Conservation (phyloP, 2,797 vertebrate species). For the Anguilla pacifica region DNA sequence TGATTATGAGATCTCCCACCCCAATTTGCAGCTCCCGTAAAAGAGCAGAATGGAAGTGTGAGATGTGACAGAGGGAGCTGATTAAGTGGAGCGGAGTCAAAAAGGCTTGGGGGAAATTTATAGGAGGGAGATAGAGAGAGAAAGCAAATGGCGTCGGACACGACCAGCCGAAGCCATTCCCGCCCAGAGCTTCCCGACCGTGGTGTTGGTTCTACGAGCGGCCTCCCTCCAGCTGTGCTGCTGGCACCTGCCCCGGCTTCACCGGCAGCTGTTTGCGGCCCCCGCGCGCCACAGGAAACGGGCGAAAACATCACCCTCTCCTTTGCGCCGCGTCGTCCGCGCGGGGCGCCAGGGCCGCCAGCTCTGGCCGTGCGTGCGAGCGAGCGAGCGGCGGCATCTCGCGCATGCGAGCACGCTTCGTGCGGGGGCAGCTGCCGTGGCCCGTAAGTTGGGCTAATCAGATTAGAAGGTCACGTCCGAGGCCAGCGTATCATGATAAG, state of each 20-base stretch:
- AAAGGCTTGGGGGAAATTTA: constrained; percentile 45
- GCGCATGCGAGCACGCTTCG: not conserved
- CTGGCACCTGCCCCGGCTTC: constrained; percentile 46
- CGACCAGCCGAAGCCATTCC: constrained; percentile 25
- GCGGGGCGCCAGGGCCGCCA: not conserved
- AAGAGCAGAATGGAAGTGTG: constrained; percentile 15
- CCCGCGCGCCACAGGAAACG: constrained; percentile 56
- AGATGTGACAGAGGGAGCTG: constrained; percentile 50
- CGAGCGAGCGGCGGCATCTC: not conserved
- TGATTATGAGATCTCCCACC: constrained; percentile 11
- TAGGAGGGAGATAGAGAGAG: not conserved
- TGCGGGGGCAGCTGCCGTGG: not conserved
- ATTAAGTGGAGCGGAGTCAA: constrained; percentile 55
- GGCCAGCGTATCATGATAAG: not conserved
- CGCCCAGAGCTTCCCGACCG: not conserved
- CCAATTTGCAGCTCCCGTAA: constrained; percentile 11
- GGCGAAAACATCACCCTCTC: constrained; percentile 59
- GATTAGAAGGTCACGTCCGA: not conserved
- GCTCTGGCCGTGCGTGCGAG: no score
- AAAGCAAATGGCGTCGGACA: constrained; percentile 20
- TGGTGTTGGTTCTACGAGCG: not conserved
- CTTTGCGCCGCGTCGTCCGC: constrained; percentile 24
- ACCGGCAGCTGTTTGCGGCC: constrained; percentile 65
- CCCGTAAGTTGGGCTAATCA: constrained; percentile 7
- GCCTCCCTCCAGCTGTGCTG: constrained; percentile 32